Base-by-base conservation (phyloP, 2,797 vertebrate genomes). In the Eulemur albifrons region DNA sequence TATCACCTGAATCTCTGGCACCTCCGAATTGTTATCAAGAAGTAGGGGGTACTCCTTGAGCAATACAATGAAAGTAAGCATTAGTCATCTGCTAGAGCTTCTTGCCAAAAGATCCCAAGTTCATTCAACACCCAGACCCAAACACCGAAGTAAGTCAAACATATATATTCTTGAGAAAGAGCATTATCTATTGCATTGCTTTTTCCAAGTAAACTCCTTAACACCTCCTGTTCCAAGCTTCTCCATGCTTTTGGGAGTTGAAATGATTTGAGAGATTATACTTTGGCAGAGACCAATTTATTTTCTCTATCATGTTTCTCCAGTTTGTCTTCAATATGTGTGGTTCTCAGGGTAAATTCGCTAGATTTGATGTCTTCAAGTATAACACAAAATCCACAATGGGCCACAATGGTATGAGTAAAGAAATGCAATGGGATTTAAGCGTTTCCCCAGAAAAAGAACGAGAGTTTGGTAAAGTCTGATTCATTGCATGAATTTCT, bases 1-100 rank as follows among this genome's bases (percentile, higher is more conserved):
- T 97, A 77, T 97, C 92, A 97, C 96, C 97, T 90, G 85, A 90
- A 75, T 93, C 94, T 95, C 86, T 95, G 82, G 94, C 63, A 95
- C 57, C 97, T 96, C 20, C 86, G 94, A 93, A 95, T 84, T 87
- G 52, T 50, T 95, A 88, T 73, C 86, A 94, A 90, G 92, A 94
- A 95, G 89, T 38, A 72, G 70, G 69, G 75, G 83, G 72, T 7
- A 76, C 69, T 87, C 45, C 57, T 88, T 72, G 52, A 96, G 85
- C 63, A 75, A 81, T 3, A 93, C 54, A 80, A 38, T 32, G 48
- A 52, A 72, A 76, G 84, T 67, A 69, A 93, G 65, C n/a, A 82
- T 77, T 77, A 38, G 5, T 79, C 7, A 57, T 84, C 57, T 52
- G 50, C 72, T 89, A 48, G 89, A 92, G 61, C 7, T 59, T 84